phyloP scores from a whole-genome alignment of 2,888 invertebrate species.

The Trissoscelio sp. region DNA sequence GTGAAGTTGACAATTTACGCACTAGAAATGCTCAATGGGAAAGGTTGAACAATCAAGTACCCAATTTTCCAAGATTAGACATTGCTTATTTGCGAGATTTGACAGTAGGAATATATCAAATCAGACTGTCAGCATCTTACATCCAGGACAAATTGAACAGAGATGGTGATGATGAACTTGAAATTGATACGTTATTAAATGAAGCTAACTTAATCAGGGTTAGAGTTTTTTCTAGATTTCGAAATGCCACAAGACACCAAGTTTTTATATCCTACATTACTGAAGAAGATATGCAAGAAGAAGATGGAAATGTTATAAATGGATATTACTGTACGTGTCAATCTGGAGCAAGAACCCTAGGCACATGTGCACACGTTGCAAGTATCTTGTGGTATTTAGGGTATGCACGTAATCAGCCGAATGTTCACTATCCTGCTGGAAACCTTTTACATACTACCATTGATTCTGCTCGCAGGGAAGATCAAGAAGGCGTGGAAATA shows the following conservation, averaged over 20 bases:
- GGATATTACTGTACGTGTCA: no score
- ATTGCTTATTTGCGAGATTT: slow-evolving; percentile 40
- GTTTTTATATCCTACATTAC: slow-evolving; percentile 11
- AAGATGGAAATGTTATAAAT: background rate
- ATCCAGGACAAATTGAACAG: slow-evolving; percentile 43
- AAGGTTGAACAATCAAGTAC: slow-evolving; percentile 24
- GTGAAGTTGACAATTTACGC: slow-evolving; percentile 42
- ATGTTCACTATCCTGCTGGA: slow-evolving; percentile 10
- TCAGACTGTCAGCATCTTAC: slow-evolving; percentile 18
- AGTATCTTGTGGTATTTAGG: slow-evolving; percentile 17
- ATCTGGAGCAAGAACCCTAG: slow-evolving; percentile 20
- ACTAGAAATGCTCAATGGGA: slow-evolving; percentile 41
- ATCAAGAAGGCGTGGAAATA: background rate
- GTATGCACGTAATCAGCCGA: slow-evolving; percentile 3
- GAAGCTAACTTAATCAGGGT: slow-evolving; percentile 40
- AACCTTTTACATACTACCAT: background rate
- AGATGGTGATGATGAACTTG: slow-evolving; percentile 44
- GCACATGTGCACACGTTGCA: slow-evolving; percentile 15
- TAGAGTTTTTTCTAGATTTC: slow-evolving; percentile 34
- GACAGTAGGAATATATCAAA: slow-evolving; percentile 41
- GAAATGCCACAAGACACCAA: slow-evolving; percentile 14
- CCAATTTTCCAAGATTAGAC: slow-evolving; percentile 32
- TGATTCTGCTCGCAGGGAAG: slow-evolving; percentile 13
- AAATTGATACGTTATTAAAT: slow-evolving; percentile 26
- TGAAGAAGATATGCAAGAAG: background rate